Conservation (phyloP, 2,113 vertebrate genomes). For the Siniperca knerii region DNA sequence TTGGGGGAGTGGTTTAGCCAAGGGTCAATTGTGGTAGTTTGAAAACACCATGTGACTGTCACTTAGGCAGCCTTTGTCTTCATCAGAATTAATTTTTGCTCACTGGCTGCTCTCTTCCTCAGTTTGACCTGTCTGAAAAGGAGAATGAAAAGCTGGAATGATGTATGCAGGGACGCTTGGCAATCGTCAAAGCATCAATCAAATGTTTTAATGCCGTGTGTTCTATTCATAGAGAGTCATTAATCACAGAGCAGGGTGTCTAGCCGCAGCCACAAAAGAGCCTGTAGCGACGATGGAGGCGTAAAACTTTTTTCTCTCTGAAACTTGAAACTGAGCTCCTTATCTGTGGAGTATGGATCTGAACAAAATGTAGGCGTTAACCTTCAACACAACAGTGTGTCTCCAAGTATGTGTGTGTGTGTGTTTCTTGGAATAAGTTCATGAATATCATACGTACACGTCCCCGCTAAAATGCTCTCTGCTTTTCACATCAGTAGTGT, state of each 20-base stretch:
- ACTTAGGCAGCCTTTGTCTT: slow-evolving; percentile 27
- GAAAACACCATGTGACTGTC: slow-evolving; percentile 16
- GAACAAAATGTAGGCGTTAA: slow-evolving; percentile 49
- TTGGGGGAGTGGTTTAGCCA: background rate
- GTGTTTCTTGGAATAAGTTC: slow-evolving; percentile 4
- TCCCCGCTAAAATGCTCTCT: slow-evolving; percentile 20
- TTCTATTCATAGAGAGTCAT: slow-evolving; percentile 77
- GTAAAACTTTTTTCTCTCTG: slow-evolving; percentile 45
- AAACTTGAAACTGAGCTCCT: slow-evolving; percentile 46
- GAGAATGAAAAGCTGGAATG: slow-evolving; percentile 60
- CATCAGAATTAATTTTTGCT: slow-evolving; percentile 41
- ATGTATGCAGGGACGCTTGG: slow-evolving; percentile 63
- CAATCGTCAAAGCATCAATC: slow-evolving; percentile 77
- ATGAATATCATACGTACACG: slow-evolving; percentile 14
- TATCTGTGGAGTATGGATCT: slow-evolving; percentile 24
- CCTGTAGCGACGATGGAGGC: slow-evolving; percentile 46
- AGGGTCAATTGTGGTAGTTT: background rate
- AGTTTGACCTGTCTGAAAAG: slow-evolving; percentile 50
- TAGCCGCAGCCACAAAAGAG: slow-evolving; percentile 50
- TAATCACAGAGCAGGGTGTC: slow-evolving; percentile 72
- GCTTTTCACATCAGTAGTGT: slow-evolving; percentile 30
- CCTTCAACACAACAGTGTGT: slow-evolving; percentile 33
- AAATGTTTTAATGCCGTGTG: slow-evolving; percentile 63
- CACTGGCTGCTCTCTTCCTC: slow-evolving; percentile 27
- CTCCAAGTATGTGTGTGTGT: background rate